Conservation (phyloP, 37 sponge, comb jelly and placozoan genomes). For the Tethya wilhelma region DNA sequence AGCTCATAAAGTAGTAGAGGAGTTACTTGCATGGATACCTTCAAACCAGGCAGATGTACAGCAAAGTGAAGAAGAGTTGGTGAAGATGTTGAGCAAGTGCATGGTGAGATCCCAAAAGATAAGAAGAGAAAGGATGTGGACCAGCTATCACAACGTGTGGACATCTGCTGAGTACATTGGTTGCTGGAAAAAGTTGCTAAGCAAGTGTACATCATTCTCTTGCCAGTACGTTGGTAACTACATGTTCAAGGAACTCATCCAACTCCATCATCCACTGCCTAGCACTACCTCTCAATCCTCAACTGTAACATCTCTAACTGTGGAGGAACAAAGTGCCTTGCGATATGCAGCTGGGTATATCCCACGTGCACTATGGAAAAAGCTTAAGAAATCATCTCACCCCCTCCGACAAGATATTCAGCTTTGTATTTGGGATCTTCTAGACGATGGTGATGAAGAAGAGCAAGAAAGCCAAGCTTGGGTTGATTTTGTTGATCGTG, state of each 20-base stretch:
- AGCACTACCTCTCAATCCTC: not conserved
- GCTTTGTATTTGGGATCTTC: conserved; percentile 15
- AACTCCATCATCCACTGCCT: conserved; percentile 2
- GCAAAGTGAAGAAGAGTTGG: conserved; percentile 2
- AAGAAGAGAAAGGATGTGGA: conserved; percentile 9
- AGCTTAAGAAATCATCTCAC: conserved; percentile 15
- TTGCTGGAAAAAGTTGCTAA: conserved; percentile 6
- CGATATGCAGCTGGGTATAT: conserved; percentile 40
- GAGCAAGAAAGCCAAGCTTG: conserved; percentile 9
- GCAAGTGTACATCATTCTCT: not conserved
- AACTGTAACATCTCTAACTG: not conserved
- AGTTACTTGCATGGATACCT: conserved; percentile 13
- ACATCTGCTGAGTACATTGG: conserved; percentile 3
- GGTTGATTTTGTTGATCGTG: conserved; percentile 26
- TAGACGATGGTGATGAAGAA: conserved; percentile 19
- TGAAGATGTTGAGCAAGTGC: not conserved
- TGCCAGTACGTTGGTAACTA: conserved; percentile 32
- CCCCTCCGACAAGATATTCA: conserved; percentile 19
- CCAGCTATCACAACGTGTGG: conserved; percentile 6
- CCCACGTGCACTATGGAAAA: conserved; percentile 24
- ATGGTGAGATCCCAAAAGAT: not conserved
- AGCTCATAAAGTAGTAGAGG: not conserved
- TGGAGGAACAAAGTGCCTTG: conserved; percentile 16
- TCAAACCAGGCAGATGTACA: not conserved
- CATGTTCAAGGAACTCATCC: conserved; percentile 15